phyloP scores from a whole-genome alignment of 37 sponge, comb jelly and placozoan species.

The Tethya wilhelma region DNA sequence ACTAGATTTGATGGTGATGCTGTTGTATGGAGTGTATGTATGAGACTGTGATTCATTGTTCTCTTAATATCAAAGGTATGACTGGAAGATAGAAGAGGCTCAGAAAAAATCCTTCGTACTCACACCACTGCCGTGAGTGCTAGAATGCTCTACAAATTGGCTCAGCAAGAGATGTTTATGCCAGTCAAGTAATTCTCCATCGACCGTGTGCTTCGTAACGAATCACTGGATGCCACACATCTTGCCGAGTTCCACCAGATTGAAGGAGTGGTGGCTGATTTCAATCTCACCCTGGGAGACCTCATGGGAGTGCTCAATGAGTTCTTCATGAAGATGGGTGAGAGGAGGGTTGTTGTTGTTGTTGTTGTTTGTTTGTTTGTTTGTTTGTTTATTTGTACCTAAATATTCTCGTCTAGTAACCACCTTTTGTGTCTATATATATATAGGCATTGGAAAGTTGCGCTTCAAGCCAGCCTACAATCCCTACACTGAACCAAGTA shows the following conservation, averaged over 20 bases:
- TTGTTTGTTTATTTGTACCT: no score
- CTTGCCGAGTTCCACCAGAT: slow-evolving; percentile 99
- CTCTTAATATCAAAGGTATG: slow-evolving; percentile 77
- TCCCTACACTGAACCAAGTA: slow-evolving; percentile 99
- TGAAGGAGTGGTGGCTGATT: slow-evolving; percentile 97
- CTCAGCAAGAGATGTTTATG: slow-evolving; percentile 83
- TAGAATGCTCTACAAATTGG: slow-evolving; percentile 96
- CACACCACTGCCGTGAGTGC: slow-evolving; percentile 98
- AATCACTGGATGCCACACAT: slow-evolving; percentile 98
- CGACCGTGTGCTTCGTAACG: slow-evolving; percentile 97
- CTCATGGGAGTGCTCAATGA: slow-evolving; percentile 91
- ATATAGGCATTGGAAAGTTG: slow-evolving; percentile 77
- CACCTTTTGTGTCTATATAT: not conserved
- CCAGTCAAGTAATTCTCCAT: slow-evolving; percentile 96
- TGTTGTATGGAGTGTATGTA: no score
- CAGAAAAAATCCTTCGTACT: slow-evolving; percentile 96
- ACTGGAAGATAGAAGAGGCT: slow-evolving; percentile 97
- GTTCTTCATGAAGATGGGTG: slow-evolving; percentile 95
- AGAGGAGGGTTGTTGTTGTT: no score
- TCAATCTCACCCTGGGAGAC: slow-evolving; percentile 88
- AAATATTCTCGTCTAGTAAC: no score
- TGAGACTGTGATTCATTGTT: no score
- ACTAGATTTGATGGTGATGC: no score
- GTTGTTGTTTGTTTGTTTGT: no score
- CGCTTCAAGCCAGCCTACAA: slow-evolving; percentile 99